phyloP scores from a whole-genome alignment of 2,888 invertebrate species.

The Epinotia ramella region DNA sequence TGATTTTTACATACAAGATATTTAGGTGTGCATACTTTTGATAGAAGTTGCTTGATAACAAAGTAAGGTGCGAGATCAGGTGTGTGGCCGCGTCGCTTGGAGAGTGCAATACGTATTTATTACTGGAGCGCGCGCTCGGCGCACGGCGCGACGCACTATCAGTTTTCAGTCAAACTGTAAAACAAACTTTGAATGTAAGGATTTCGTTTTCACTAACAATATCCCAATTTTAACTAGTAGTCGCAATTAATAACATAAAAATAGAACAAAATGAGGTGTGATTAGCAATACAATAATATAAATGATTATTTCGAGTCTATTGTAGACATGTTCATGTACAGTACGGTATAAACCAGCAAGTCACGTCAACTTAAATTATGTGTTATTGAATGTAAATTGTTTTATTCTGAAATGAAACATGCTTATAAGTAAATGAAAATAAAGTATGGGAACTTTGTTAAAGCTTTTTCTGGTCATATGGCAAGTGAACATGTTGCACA shows the following conservation, averaged over 20 bases:
- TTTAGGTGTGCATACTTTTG: slow-evolving; percentile 43
- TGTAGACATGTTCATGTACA: slow-evolving; percentile 68
- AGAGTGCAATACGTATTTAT: slow-evolving; percentile 80
- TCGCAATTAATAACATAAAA: slow-evolving; percentile 61
- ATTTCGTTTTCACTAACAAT: slow-evolving; percentile 69
- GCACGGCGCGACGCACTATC: slow-evolving; percentile 13
- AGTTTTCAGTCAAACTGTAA: slow-evolving; percentile 46
- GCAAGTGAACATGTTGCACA: not conserved
- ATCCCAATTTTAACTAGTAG: slow-evolving; percentile 64
- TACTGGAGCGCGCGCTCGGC: slow-evolving; percentile 50
- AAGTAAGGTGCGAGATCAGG: slow-evolving; percentile 52
- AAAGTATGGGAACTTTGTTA: slow-evolving; percentile 82
- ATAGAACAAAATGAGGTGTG: slow-evolving; percentile 62
- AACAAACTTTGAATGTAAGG: slow-evolving; percentile 43
- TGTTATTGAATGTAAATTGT: slow-evolving; percentile 84
- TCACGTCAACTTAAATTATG: slow-evolving; percentile 83
- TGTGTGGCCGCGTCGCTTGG: slow-evolving; percentile 57
- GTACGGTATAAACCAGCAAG: slow-evolving; percentile 78
- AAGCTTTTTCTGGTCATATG: slow-evolving; percentile 60
- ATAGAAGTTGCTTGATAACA: slow-evolving; percentile 38
- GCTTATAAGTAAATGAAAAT: slow-evolving; percentile 85
- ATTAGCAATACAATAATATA: slow-evolving; percentile 59
- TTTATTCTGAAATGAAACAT: slow-evolving; percentile 83
- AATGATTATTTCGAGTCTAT: slow-evolving; percentile 52
- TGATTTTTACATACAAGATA: slow-evolving; percentile 43